Percentiles rank a stretch among this genome's conserved stretches.
Conservation (phyloP, 2,888 invertebrate genomes). For the Tinea semifulvella region DNA sequence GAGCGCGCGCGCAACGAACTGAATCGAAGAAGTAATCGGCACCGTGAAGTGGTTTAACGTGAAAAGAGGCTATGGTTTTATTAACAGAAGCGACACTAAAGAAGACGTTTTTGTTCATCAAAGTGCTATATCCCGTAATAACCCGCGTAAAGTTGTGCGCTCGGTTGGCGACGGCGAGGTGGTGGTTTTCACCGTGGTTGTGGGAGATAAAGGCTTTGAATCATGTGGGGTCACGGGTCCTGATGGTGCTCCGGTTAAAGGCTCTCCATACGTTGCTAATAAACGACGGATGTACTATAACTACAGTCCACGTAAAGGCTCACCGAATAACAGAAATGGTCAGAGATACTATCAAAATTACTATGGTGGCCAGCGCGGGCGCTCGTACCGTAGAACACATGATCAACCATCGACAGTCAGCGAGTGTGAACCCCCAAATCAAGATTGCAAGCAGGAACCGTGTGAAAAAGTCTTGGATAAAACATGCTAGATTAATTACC, state of each 20-base stretch:
- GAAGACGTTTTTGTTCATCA: slow-evolving; percentile 97
- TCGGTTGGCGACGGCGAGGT: slow-evolving; percentile 92
- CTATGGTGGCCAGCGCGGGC: background rate
- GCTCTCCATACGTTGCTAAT: slow-evolving; percentile 89
- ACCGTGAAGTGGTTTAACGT: slow-evolving; percentile 95
- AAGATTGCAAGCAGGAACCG: background rate
- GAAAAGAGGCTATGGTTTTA: slow-evolving; percentile 92
- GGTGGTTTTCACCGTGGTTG: slow-evolving; percentile 93
- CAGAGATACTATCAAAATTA: background rate
- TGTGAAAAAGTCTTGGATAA: slow-evolving; percentile 1
- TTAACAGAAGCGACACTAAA: slow-evolving; percentile 92
- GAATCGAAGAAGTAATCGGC: slow-evolving; percentile 88
- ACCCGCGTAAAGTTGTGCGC: slow-evolving; percentile 90
- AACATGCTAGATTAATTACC: slow-evolving; percentile 3
- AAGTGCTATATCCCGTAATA: slow-evolving; percentile 91
- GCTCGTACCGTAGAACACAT: slow-evolving; percentile 2
- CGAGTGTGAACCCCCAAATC: background rate
- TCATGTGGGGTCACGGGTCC: slow-evolving; percentile 94
- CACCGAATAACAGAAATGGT: too few species aligned
- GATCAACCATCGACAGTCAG: background rate
- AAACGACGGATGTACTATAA: slow-evolving; percentile 59
- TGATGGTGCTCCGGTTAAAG: slow-evolving; percentile 85
- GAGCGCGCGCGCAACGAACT: too few species aligned
- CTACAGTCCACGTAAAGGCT: background rate
- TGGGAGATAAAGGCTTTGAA: slow-evolving; percentile 91